Conservation (phyloP, 2,888 invertebrate species). For the Allygus modestus region DNA sequence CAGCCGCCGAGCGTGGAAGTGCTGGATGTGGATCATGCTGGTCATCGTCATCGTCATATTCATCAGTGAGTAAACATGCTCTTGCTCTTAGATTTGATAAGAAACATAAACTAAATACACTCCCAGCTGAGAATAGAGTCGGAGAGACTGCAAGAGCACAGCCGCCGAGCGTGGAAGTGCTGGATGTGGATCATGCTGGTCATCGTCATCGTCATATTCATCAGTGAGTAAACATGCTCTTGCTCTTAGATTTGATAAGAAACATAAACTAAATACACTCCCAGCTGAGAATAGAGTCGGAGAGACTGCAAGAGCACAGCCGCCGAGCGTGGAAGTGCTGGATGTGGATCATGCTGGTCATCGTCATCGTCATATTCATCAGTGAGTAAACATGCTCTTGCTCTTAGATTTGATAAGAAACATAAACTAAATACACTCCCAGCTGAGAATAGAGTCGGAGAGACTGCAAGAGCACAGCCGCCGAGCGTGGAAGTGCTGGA, state of each 20-base stretch:
- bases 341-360: conserved; percentile 94
- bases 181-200: conserved; percentile 96
- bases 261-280: too few relatives aligned
- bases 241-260: too few relatives aligned
- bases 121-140: conserved; percentile 88
- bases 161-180: conserved; percentile 92
- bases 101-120: too few relatives aligned
- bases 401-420: too few relatives aligned
- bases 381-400: conserved; percentile 84
- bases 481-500: conserved; percentile 95
- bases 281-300: conserved; percentile 88
- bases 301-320: conserved; percentile 90
- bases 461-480: conserved; percentile 90
- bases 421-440: too few relatives aligned
- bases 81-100: too few relatives aligned
- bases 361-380: conserved; percentile 92
- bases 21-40: conserved; percentile 97
- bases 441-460: conserved; percentile 88
- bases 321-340: conserved; percentile 95
- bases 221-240: conserved; percentile 87
- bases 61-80: conserved; percentile 87
- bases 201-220: conserved; percentile 90
- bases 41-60: conserved; percentile 90
- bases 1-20: conserved; percentile 92
- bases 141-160: conserved; percentile 89